phyloP scores from a whole-genome alignment of 2,888 invertebrate species.

The Cheilosia soror region DNA sequence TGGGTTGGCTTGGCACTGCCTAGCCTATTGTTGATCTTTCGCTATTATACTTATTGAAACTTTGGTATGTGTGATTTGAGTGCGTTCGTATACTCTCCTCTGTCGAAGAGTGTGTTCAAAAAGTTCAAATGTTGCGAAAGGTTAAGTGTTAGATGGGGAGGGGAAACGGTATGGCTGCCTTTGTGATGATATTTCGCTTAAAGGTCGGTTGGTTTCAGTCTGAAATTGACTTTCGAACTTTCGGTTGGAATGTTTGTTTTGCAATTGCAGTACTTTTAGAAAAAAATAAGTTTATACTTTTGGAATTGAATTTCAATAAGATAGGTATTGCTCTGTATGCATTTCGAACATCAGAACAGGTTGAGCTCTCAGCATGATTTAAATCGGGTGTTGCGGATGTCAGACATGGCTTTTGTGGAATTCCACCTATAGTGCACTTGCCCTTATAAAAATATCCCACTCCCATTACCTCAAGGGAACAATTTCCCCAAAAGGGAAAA shows the following conservation, averaged over 20 bases:
- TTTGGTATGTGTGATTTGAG: conserved; percentile 55
- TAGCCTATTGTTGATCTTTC: conserved; percentile 51
- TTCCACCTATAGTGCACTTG: too few species aligned
- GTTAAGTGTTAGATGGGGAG: conserved; percentile 38
- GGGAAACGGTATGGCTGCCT: conserved; percentile 4
- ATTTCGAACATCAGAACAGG: too few species aligned
- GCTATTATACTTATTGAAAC: conserved; percentile 53
- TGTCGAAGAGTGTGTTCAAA: conserved; percentile 36
- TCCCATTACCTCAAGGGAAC: too few species aligned
- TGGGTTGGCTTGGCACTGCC: neutral
- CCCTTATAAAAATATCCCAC: too few species aligned
- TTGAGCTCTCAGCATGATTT: too few species aligned
- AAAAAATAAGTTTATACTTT: neutral
- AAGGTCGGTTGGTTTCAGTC: conserved; percentile 30
- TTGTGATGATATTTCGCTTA: conserved; percentile 27
- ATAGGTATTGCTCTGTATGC: too few species aligned
- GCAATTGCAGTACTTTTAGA: neutral
- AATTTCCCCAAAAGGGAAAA: too few species aligned
- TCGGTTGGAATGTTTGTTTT: conserved; percentile 19
- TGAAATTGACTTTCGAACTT: conserved; percentile 45
- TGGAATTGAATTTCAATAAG: too few species aligned
- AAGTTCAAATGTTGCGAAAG: conserved; percentile 64
- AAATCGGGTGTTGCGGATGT: too few species aligned
- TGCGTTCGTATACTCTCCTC: conserved; percentile 9
- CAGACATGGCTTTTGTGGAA: too few species aligned